Evolutionary conservation across 2,888 invertebrate genomes (phyloP).

Genomic region (Steinernema scapterisci): DNA sequence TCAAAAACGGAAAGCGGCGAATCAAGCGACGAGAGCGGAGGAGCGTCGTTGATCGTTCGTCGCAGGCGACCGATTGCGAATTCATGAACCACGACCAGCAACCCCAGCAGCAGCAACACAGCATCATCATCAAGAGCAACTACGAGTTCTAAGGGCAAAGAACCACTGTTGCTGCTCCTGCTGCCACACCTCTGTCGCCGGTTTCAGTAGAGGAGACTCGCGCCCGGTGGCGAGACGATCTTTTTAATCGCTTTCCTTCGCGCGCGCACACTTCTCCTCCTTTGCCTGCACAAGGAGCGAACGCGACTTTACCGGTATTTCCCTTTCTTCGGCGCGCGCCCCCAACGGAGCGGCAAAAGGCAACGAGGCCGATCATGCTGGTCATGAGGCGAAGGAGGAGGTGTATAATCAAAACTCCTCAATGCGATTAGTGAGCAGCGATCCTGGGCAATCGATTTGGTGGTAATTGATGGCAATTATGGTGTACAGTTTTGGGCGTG

Average conservation of each 20-base stretch:
- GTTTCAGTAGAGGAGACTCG: neutral
- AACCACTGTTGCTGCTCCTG: no score
- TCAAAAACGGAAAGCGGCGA: neutral
- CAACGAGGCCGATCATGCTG: no score
- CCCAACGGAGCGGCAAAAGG: neutral
- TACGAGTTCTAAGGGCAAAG: no score
- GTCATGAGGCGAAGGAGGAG: neutral
- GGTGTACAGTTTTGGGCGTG: no score
- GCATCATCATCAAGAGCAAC: neutral
- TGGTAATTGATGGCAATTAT: no score
- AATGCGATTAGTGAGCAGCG: neutral
- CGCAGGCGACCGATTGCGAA: slow-evolving; percentile 1
- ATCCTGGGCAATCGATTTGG: no score
- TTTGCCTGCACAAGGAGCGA: no score
- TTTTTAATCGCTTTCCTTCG: slow-evolving; percentile 29
- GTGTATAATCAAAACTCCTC: neutral
- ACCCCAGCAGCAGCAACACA: no score
- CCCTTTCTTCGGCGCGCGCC: slow-evolving; percentile 20
- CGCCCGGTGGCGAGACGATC: slow-evolving; percentile 24
- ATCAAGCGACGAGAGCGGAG: no score
- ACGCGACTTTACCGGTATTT: slow-evolving; percentile 29
- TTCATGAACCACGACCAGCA: no score
- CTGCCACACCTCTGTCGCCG: no score
- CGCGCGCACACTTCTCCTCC: slow-evolving; percentile 4
- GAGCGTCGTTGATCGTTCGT: neutral